Percentiles rank a stretch among this genome's conserved stretches.
phyloP scores from a whole-genome alignment of 2,113 vertebrate species.

The Xyrauchen texanus region DNA sequence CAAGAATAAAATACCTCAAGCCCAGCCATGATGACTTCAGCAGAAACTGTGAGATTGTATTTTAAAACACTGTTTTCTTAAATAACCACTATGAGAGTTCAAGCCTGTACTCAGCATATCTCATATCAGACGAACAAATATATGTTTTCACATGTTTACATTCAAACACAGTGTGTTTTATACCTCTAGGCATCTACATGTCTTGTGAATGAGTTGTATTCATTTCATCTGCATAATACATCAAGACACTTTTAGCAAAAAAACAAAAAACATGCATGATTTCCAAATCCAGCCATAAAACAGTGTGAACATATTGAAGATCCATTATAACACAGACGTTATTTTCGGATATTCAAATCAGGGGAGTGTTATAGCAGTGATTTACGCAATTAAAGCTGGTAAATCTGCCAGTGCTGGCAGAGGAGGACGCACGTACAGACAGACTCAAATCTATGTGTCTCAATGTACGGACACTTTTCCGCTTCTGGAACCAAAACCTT shows the following conservation, averaged over 20 bases:
- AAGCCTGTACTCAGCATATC: conserved; percentile 50
- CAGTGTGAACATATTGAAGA: conserved; percentile 52
- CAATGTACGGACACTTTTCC: conserved; percentile 6
- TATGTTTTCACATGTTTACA: conserved; percentile 53
- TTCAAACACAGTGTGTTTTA: conserved; percentile 46
- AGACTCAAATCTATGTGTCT: background rate
- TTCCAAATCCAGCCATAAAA: conserved; percentile 41
- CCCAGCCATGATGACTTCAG: conserved; percentile 49
- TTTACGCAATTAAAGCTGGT: conserved; percentile 50
- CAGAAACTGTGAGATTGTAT: conserved; percentile 33
- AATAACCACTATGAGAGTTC: conserved; percentile 49
- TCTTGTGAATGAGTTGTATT: conserved; percentile 42
- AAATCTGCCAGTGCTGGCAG: conserved; percentile 53
- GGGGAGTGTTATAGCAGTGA: conserved; percentile 40
- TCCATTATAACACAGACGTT: conserved; percentile 48
- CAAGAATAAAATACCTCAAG: conserved; percentile 10
- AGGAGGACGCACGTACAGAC: conserved; percentile 43
- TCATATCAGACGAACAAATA: conserved; percentile 55
- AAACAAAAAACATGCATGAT: conserved; percentile 13
- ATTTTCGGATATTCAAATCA: conserved; percentile 56
- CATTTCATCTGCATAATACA: conserved; percentile 46
- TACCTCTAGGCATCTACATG: conserved; percentile 39
- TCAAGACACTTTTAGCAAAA: conserved; percentile 36
- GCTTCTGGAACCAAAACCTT: background rate
- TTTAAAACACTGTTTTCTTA: conserved; percentile 50